Evolutionary conservation across 2,113 vertebrate species (phyloP), one percentile per base, ranked within the genome.

Genomic region (Rhinolophus sinicus): DNA sequence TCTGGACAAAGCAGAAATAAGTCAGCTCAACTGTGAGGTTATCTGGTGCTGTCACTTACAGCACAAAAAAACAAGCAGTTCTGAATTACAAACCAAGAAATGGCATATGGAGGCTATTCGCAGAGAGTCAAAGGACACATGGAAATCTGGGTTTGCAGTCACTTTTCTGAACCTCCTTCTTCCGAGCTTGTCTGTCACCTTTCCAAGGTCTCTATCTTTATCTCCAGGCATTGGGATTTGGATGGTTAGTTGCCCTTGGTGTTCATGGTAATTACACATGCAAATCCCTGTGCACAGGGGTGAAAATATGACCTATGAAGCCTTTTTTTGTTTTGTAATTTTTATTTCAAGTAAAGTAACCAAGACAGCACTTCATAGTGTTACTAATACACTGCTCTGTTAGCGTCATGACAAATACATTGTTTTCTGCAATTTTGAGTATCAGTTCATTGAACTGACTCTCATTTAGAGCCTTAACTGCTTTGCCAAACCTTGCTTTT

Each of bases 401-500:
- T 44, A 96, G 90, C 56, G 62, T 93, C 94, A 84, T 65, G 93
- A 94, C 58, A 77, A 94, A 28, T 88, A 11, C 80, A 89, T 88
- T 90, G 64, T 96, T 97, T 98, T 96, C 85, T 97, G 93, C 93
- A 97, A 92, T 92, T 64, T 77, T 90, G 89, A 97, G 70, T 88
- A 88, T 93, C 96, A 83, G 75, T 97, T 98, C 80, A 96, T 72
- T 85, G 96, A 83, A 95, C 75, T 91, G 96, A 97, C 96, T 94
- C 97, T 97, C 86, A 90, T 83, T 87, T 88, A 88, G 94, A 97
- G 80, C 90, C 84, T 92, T 96, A 88, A 65, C 76, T 96, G 98
- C 98, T 98, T 97, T 98, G 98, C 98, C 97, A 95, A 98, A 97
- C 97, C 96, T 97, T 97, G 98, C 98, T 98, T 98, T 97, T 95